Evolutionary conservation across 2,113 vertebrate species (phyloP).

Genomic region (Leptodactylus fuscus): DNA sequence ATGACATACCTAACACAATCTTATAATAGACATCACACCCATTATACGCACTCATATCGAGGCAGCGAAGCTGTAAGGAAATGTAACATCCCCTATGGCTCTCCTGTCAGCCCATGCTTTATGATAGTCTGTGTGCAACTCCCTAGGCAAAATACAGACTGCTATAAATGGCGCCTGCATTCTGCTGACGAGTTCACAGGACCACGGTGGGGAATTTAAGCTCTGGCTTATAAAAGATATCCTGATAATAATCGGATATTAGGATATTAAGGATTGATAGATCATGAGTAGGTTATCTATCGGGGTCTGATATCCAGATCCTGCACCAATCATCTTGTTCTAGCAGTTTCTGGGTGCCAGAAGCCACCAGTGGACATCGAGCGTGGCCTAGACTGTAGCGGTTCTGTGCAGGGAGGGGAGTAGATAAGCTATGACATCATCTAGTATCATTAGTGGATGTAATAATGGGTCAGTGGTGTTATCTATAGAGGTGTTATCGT

Average conservation of each 20-base stretch:
- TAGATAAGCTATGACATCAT: no score
- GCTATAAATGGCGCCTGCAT: neutral
- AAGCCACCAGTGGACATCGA: no score
- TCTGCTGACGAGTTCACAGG: neutral
- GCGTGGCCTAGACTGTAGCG: no score
- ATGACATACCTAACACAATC: neutral
- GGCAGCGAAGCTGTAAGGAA: neutral
- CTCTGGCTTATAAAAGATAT: neutral
- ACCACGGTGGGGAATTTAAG: neutral
- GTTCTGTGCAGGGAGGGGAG: no score
- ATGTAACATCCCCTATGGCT: neutral
- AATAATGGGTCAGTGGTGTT: no score
- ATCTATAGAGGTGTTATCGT: no score
- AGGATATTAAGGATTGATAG: neutral
- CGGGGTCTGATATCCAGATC: no score
- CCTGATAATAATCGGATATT: neutral
- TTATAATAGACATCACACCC: neutral
- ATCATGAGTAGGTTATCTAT: neutral
- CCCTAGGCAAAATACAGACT: conserved; percentile 11
- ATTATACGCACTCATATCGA: neutral
- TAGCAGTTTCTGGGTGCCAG: no score
- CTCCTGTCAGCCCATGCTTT: neutral
- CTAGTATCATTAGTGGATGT: no score
- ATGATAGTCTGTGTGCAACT: neutral
- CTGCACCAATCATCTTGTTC: no score